Percentiles rank a stretch among this genome's conserved stretches.
Evolutionary conservation across 92 coral and sea anemone species (phyloP).

Genomic region (Zoanthus sansibaricus): DNA sequence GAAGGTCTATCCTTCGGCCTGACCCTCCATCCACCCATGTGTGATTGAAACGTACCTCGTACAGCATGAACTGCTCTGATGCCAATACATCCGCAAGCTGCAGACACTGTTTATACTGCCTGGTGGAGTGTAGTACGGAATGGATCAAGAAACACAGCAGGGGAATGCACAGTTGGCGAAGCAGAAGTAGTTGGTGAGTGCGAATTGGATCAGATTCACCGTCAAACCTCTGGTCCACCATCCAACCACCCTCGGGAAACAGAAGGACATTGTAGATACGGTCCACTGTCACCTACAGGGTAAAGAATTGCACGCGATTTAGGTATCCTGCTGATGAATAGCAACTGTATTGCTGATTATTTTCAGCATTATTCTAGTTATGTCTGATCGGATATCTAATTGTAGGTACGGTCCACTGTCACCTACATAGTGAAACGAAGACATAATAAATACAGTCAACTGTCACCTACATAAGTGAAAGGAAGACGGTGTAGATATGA

Average conservation of each 20-base stretch:
- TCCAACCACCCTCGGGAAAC: conserved; percentile 99
- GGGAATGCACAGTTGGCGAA: conserved; percentile 94
- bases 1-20: no score
- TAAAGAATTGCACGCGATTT: neutral
- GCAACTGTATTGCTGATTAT: no score
- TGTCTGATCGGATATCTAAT: no score
- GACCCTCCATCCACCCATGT: no score
- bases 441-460: neutral
- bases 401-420: no score
- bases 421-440: neutral
- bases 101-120: conserved; percentile 88
- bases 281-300: conserved; percentile 81
- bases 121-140: conserved; percentile 81
- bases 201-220: conserved; percentile 68
- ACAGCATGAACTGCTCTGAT: conserved; percentile 84
- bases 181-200: conserved; percentile 80
- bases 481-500: conserved; percentile 67
- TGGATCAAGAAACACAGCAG: conserved; percentile 85
- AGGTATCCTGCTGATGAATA: no score
- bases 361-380: no score
- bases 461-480: conserved; percentile 1
- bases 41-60: conserved; percentile 68
- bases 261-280: conserved; percentile 92
- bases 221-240: conserved; percentile 80
- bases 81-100: conserved; percentile 92